Conservation (phyloP, 2,797 vertebrate species). For the Spinus olivaceus region DNA sequence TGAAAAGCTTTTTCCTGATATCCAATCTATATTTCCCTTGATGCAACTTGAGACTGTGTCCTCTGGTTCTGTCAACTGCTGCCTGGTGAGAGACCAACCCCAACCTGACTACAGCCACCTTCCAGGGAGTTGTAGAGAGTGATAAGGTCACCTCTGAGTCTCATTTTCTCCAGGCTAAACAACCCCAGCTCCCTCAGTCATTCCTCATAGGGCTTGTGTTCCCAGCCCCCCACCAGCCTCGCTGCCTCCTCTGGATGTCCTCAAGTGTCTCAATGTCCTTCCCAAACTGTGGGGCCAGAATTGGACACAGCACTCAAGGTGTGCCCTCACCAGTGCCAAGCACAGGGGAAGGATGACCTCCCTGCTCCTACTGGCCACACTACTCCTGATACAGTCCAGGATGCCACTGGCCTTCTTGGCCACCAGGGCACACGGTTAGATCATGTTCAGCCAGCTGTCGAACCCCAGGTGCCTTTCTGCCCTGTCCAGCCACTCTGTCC, state of each 20-base stretch:
- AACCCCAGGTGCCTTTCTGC: not conserved
- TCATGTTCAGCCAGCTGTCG: fast-evolving
- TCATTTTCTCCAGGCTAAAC: not conserved
- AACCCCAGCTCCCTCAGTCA: not conserved
- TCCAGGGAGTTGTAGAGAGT: not conserved
- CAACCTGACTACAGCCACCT: not conserved
- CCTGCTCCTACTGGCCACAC: not conserved
- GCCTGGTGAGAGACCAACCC: not conserved
- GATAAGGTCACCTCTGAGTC: not conserved
- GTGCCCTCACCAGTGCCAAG: not conserved
- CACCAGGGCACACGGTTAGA: not conserved
- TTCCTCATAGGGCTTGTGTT: not conserved
- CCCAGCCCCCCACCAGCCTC: not conserved
- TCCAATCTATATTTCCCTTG: not conserved
- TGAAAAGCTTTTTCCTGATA: not conserved
- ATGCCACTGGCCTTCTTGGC: not conserved
- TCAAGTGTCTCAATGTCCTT: fast-evolving
- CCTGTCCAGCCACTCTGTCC: fast-evolving
- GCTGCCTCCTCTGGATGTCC: fast-evolving
- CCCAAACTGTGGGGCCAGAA: not conserved
- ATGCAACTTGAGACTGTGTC: not conserved
- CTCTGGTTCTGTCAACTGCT: not conserved
- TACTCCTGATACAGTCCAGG: not conserved
- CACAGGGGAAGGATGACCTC: not conserved
- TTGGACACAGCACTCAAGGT: not conserved